Conservation (phyloP, 2,888 invertebrate genomes). For the Gortyna flavago region DNA sequence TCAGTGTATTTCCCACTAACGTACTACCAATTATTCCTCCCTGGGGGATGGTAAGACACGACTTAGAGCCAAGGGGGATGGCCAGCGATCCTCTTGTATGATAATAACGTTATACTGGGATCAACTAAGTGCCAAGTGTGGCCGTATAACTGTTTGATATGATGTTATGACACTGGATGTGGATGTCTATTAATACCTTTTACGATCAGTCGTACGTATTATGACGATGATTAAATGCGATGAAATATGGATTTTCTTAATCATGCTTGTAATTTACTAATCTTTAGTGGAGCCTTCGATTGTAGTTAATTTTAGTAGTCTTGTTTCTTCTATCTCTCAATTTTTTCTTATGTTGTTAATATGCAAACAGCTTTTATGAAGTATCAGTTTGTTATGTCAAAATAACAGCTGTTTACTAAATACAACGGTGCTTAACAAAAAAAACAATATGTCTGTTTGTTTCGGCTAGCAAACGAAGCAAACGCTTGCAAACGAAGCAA, state of each 20-base stretch:
- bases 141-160: not conserved
- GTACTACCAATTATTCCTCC: conserved; percentile 21
- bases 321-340: not conserved
- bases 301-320: not conserved
- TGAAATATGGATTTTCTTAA: not conserved
- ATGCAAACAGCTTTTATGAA: not conserved
- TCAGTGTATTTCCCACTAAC: conserved; percentile 4
- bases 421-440: too few relatives aligned
- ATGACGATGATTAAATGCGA: not conserved
- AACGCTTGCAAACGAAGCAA: too few relatives aligned
- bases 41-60: conserved; percentile 9
- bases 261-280: not conserved
- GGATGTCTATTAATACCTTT: not conserved
- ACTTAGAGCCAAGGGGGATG: not conserved
- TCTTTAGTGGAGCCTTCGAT: not conserved
- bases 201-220: not conserved
- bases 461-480: too few relatives aligned
- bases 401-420: too few relatives aligned
- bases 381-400: too few relatives aligned
- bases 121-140: conserved; percentile 16
- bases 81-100: conserved; percentile 29
- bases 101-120: conserved; percentile 41
- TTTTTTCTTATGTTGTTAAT: not conserved
- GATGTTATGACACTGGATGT: conserved; percentile 4
- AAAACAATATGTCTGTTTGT: too few relatives aligned